Evolutionary conservation across 2,888 invertebrate species (phyloP).

Genomic region (Caenorhabditis drosophilae): DNA sequence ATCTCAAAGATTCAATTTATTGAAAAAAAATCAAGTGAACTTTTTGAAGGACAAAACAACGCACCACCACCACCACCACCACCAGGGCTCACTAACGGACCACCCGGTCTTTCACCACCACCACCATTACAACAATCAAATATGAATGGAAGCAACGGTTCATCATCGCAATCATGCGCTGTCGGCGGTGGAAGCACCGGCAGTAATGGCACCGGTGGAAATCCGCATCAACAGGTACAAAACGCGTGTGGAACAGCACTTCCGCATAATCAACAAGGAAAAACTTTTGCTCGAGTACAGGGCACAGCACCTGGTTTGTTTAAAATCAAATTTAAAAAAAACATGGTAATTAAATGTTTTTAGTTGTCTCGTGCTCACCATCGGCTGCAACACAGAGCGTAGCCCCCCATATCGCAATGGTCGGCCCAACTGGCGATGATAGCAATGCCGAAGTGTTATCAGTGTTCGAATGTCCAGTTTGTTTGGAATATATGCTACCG

Average conservation of each 20-base stretch:
- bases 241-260: background rate
- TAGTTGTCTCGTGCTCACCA: slow-evolving; percentile 8
- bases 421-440: slow-evolving; percentile 37
- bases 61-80: slow-evolving; percentile 1
- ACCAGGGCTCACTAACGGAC: slow-evolving; percentile 2
- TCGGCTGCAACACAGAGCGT: slow-evolving; percentile 28
- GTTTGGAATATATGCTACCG: slow-evolving; percentile 98
- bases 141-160: background rate
- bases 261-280: slow-evolving; percentile 34
- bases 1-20: background rate
- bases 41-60: too few species aligned
- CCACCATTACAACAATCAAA: slow-evolving; percentile 2
- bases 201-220: background rate
- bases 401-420: slow-evolving; percentile 39
- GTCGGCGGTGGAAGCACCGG: background rate
- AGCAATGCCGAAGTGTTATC: slow-evolving; percentile 53
- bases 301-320: slow-evolving; percentile 35
- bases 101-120: slow-evolving; percentile 20
- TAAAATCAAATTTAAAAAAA: slow-evolving; percentile 1
- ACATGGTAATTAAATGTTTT: background rate
- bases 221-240: slow-evolving; percentile 2
- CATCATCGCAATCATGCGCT: too few species aligned
- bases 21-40: background rate
- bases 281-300: slow-evolving; percentile 45
- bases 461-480: slow-evolving; percentile 78